Evolutionary conservation across 1,140 invertebrate species (phyloP).

Genomic region (Battus philenor): DNA sequence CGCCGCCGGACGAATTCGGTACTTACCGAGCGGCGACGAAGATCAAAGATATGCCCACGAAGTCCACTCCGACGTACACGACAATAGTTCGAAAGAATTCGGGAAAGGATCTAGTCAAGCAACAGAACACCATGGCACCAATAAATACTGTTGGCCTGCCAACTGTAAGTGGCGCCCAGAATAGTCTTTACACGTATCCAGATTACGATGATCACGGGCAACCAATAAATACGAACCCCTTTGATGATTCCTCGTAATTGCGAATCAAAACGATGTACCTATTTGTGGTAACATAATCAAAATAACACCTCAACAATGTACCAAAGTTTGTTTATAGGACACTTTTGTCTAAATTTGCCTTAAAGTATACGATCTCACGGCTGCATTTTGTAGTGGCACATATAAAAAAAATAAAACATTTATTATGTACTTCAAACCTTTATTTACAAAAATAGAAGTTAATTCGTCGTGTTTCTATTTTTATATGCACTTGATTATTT

Average conservation of each 20-base stretch:
- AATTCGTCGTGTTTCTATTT: slow-evolving; percentile 19
- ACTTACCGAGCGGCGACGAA: slow-evolving; percentile 52
- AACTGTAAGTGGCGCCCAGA: slow-evolving; percentile 40
- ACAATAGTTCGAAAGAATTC: slow-evolving; percentile 49
- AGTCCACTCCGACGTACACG: slow-evolving; percentile 48
- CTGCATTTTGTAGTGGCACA: slow-evolving; percentile 10
- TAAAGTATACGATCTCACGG: slow-evolving; percentile 11
- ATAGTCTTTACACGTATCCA: slow-evolving; percentile 50
- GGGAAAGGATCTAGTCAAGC: slow-evolving; percentile 38
- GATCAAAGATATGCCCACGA: slow-evolving; percentile 53
- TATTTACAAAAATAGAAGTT: slow-evolving; percentile 53
- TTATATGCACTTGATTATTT: slow-evolving; percentile 37
- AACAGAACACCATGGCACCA: slow-evolving; percentile 41
- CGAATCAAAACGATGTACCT: no score
- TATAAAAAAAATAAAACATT: slow-evolving; percentile 20
- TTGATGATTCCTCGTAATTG: slow-evolving; percentile 36
- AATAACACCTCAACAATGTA: slow-evolving; percentile 1
- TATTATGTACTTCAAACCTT: slow-evolving; percentile 25
- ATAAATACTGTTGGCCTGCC: slow-evolving; percentile 65
- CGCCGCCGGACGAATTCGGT: slow-evolving; percentile 64
- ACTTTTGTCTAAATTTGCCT: background rate
- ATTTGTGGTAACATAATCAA: no score
- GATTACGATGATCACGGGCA: slow-evolving; percentile 44
- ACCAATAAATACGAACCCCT: slow-evolving; percentile 61
- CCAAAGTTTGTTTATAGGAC: slow-evolving; percentile 16